A percentile compares a stretch with the other conserved stretches of the same genome.
phyloP scores from a whole-genome alignment of 2,113 vertebrate species.

The Picathartes gymnocephalus region DNA sequence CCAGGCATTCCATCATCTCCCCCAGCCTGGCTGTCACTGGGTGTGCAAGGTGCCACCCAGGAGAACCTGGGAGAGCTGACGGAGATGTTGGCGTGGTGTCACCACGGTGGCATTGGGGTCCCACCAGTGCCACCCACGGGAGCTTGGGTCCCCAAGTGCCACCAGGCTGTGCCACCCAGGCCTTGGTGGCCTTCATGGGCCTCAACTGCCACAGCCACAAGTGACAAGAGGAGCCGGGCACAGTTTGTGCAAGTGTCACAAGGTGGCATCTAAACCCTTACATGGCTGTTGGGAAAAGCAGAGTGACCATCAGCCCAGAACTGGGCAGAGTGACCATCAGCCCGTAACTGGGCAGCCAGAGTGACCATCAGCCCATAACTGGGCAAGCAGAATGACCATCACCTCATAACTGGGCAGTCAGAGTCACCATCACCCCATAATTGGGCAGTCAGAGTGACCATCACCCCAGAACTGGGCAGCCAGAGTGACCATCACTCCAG shows the following conservation, averaged over 20 bases:
- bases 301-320: no score
- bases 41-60: neutral
- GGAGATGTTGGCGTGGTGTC: neutral
- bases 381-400: neutral
- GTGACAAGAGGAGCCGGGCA: neutral
- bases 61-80: no score
- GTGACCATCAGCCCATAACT: no score
- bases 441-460: neutral
- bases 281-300: neutral
- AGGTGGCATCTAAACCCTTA: neutral
- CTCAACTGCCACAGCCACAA: rapidly evolving
- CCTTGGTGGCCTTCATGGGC: neutral
- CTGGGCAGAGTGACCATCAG: neutral
- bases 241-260: neutral
- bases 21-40: neutral
- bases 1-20: rapidly evolving
- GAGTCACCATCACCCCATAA: neutral
- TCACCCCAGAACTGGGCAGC: no score
- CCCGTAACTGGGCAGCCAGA: neutral
- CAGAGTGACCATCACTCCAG: neutral
- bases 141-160: neutral
- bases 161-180: neutral
- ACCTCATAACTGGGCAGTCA: neutral
- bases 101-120: rapidly evolving
- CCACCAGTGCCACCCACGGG: rapidly evolving